Base-by-base conservation (phyloP, 1,140 invertebrate genomes). In the Belonocnema kinseyi region DNA sequence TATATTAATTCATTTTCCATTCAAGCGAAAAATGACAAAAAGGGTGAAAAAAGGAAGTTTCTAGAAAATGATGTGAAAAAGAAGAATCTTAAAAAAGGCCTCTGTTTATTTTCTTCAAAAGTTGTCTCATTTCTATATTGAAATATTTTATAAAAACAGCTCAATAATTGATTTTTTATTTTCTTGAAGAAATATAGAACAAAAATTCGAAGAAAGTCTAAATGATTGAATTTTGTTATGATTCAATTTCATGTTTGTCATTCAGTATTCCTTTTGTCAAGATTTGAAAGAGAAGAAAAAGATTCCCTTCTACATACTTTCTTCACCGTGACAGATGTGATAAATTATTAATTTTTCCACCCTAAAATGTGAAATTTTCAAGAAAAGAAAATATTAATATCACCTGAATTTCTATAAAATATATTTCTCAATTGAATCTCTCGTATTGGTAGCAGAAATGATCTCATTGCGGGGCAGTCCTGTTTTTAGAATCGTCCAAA, bases 211-310 rank as follows among this genome's bases (percentile, higher is more conserved):
- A 17, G n/a, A 7, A 54, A 19, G 53, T 54, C 17, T 54, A 33
- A 54, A 7, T 16, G 52, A 54, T 16, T 54, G 14, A 17, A 54
- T 54, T 54, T 54, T 17, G 17, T 46, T 46, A 46, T 19, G n/a
- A 54, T 5, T 54, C 53, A 54, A 54, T 54, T 54, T 17, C 53
- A 17, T 17, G n/a, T 54, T 54, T 54, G 0, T 54, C n/a, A 8
- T 54, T 54, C 53, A 54, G 17, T 54, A 54, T 54, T 16, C 5
- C 53, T 54, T 54, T 54, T 54, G 53, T 54, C n/a, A 17, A 54
- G n/a, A n/a, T 54, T 54, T 46, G 40, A 54, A 10, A 54, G 26
- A n/a, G 53, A n/a, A n/a, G 17, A 54, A 7, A 54, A 54, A 19
- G n/a, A n/a, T 54, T 54, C 8, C 16, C n/a, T 54, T 54, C n/a